Percentiles rank a stretch among this genome's conserved stretches.
Conservation (phyloP, 1,140 invertebrate genomes). For the Drosophila pruinosa region DNA sequence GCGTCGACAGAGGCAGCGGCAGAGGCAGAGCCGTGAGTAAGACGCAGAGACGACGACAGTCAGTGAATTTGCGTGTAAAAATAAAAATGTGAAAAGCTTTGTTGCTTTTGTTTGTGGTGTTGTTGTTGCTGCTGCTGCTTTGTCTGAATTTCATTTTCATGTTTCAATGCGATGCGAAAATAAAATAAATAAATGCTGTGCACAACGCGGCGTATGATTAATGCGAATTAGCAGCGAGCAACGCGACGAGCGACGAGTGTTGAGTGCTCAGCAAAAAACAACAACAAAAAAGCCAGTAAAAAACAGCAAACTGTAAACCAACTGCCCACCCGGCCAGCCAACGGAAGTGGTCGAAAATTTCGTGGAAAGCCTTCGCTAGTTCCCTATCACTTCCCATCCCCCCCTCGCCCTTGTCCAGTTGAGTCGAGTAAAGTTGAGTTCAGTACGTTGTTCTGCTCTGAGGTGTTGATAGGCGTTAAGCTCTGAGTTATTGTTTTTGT, state of each 20-base stretch:
- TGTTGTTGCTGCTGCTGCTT: slow-evolving; percentile 34
- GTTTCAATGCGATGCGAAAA: slow-evolving; percentile 56
- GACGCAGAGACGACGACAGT: slow-evolving; percentile 23
- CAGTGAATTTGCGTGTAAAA: slow-evolving; percentile 75
- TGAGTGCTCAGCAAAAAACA: slow-evolving; percentile 20
- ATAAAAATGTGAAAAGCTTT: slow-evolving; percentile 72
- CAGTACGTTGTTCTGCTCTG: background rate
- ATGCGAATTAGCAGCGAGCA: slow-evolving; percentile 69
- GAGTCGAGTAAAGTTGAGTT: slow-evolving; percentile 26
- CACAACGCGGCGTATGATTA: slow-evolving; percentile 76
- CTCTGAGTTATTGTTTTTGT: background rate
- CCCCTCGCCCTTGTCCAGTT: background rate
- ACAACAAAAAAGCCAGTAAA: slow-evolving; percentile 7
- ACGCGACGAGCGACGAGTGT: background rate
- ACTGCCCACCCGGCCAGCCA: slow-evolving; percentile 15
- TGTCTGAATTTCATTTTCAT: slow-evolving; percentile 66
- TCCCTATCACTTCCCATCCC: background rate
- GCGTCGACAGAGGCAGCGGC: background rate
- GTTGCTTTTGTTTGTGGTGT: slow-evolving; percentile 14
- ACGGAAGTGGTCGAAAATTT: slow-evolving; percentile 73
- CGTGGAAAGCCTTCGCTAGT: slow-evolving; percentile 66
- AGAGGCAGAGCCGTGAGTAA: slow-evolving; percentile 29
- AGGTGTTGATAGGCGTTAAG: slow-evolving; percentile 21
- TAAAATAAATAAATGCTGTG: slow-evolving; percentile 65
- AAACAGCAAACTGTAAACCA: slow-evolving; percentile 36